Evolutionary conservation across 2,113 vertebrate species (phyloP), one percentile per base, ranked within the genome.

Genomic region (Nettapus auritus): DNA sequence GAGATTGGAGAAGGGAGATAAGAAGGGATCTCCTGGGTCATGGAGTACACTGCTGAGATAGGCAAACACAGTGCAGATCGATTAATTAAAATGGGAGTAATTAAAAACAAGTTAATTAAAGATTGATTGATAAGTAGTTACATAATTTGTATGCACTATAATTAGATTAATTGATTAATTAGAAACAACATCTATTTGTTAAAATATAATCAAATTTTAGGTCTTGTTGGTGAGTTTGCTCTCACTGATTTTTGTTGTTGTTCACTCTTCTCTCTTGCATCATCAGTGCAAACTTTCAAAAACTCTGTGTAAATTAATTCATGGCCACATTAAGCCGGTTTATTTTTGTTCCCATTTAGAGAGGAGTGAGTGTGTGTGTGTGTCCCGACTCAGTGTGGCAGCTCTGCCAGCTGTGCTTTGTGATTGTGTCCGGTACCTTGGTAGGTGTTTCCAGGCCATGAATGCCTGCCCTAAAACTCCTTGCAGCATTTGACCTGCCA

Each of bases 21-120:
- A 74, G 29, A 38, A 78, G 15, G 31, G 33, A 60, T 92, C 38
- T 94, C 56, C 64, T 76, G 67, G n/a, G 26, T 74, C 3, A 1
- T 48, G n/a, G 21, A 74, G 7, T 82, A 40, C 1, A 1, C 5
- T 46, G 38, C 13, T 44, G 34, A 48, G 46, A 59, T 13, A 50
- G 25, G 18, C 11, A 85, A 90, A 83, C 26, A 83, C 76, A 80
- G 19, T 28, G 42, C 20, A 83, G 57, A 62, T 60, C 0, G 3
- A 34, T 80, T 88, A 29, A 79, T 76, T 89, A 66, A 90, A 57
- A 4, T 59, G 11, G 21, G 73, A 88, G 46, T 63, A 74, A 83
- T 67, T 86, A 74, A 74, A 93, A 81, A 2, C 8, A 83, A 90
- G 52, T 42, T 83, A 81, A 90, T 91, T 15, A 50, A 91, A 86